Evolutionary conservation across 1,140 invertebrate species (phyloP), one percentile per base, ranked within the genome.

Genomic region (Caerostris darwini): DNA sequence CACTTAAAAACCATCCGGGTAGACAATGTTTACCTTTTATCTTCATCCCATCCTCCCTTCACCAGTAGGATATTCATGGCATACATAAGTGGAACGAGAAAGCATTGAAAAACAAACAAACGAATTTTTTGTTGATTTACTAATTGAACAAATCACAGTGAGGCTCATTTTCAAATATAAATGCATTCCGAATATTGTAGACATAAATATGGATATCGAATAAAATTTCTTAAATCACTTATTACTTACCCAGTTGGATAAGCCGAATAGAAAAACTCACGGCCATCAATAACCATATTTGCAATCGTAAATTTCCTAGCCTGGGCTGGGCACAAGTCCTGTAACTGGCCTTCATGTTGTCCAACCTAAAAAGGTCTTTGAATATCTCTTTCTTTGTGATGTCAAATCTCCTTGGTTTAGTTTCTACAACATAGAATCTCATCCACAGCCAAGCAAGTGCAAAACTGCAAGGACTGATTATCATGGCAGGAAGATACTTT

Each of bases 261-360:
- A 94, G 67, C 8, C 61, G 54, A 7, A 90, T 6, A 12, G 91
- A 93, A 57, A 83, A 92, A 34, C 89, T 90, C 10, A 77, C 8
- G 57, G 90, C 58, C 5, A 94, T 6, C 53, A 93, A 50, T 7
- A 90, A 50, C 90, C 90, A 94, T 17, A 94, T 94, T 54, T 94
- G 94, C 17, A 93, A 3, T 17, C 91, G 67, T 7, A 93, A 50
- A 53, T 94, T 94, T 7, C 94, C 94, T n/a, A 91, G 69, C 50
- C 94, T 81, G 2, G 50, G 50, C 61, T 83, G 58, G 2, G 86
- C 67, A 12, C 94, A 94, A 7, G 94, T 94, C 50, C 19, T 81
- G 56, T 90, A 90, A 34, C 94, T 94, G 3, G 92, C 69, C 58
- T 90, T 93, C 12, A 94, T 5, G 14, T 94, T 94, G 5, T 94